phyloP scores from a whole-genome alignment of 2,888 invertebrate genomes.

The Aphrophora alni region DNA sequence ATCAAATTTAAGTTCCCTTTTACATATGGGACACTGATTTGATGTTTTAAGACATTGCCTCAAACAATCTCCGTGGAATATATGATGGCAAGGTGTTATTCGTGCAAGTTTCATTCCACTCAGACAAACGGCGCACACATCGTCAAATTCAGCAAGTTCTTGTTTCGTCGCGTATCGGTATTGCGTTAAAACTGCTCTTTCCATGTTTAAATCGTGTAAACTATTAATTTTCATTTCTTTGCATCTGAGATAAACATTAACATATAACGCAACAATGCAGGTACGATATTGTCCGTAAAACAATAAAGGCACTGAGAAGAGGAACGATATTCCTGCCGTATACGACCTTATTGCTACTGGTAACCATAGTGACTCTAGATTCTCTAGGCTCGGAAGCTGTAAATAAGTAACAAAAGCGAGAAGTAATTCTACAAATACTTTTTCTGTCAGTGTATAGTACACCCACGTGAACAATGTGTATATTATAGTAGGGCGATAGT shows the following conservation, averaged over 20 bases:
- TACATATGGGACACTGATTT: conserved; percentile 77
- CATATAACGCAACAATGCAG: conserved; percentile 65
- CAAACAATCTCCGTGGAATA: conserved; percentile 80
- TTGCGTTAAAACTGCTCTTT: conserved; percentile 63
- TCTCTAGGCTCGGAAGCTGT: conserved; percentile 69
- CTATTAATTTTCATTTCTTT: conserved; percentile 62
- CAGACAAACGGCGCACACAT: conserved; percentile 80
- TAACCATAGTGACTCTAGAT: conserved; percentile 73
- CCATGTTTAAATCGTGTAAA: conserved; percentile 61
- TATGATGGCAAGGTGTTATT: conserved; percentile 79
- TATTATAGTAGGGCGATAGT: conserved; percentile 71
- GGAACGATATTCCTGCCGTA: conserved; percentile 64
- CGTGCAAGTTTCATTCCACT: conserved; percentile 73
- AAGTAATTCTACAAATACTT: conserved; percentile 72
- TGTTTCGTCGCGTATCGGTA: conserved; percentile 65
- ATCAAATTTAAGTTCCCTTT: conserved; percentile 60
- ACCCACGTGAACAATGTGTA: conserved; percentile 71
- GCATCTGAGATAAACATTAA: conserved; percentile 70
- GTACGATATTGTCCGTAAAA: conserved; percentile 66
- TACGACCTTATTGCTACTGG: conserved; percentile 69
- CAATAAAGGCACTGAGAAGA: conserved; percentile 64
- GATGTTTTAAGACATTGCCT: conserved; percentile 73
- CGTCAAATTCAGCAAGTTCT: conserved; percentile 73
- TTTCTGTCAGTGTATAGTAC: conserved; percentile 76
- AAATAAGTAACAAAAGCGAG: conserved; percentile 65